Evolutionary conservation across 2,888 invertebrate genomes (phyloP), one percentile per base, ranked within the genome.

Genomic region (Mimas tiliae): DNA sequence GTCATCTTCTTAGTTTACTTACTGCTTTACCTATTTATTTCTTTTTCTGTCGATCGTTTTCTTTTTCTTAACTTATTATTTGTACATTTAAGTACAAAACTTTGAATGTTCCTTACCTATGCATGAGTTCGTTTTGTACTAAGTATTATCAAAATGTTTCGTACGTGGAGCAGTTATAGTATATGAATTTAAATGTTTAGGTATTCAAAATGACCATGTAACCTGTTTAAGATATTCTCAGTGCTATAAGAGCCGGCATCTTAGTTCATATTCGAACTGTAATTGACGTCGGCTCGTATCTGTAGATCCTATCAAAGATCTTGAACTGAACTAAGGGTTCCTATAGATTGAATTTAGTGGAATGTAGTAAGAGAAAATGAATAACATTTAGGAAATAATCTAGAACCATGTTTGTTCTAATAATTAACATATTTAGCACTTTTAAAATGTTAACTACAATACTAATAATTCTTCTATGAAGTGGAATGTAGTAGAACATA

Each of bases 271-370:
- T 55, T 65, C 48, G 27, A 47, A 19, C 19, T 62, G 42, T 11
- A 16, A 27, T n/a, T 34, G 66, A 63, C 53, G 34, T 66, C 45
- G 48, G 38, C 58, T 52, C 19, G 12, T 52, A 62, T 45, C 27
- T 63, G 63, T 73, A 77, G 82, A 81, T 83, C 80, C 73, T 70
- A 68, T 76, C n/a, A 62, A 75, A 80, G 90, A 90, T 91, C 90
- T 84, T 85, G 91, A 85, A 93, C 92, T 93, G 92, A 92, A 80
- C 81, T 82, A 81, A 84, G 83, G 86, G 92, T 93, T 92, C 92
- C 92, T 92, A 92, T 91, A 86, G 80, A 84, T 82, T 88, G 86
- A 88, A 84, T 86, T 85, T 86, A 86, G 83, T 83, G 78, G 79
- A 84, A 79, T 74, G 76, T 78, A 77, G 72, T 81, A 74, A 69